Percentiles rank a stretch among this genome's conserved stretches.
These are phyloP conservation scores for Ruditapes philippinarum DNA, from an alignment of 1,140 invertebrate genomes.

Conservation along the genomic window DNA sequence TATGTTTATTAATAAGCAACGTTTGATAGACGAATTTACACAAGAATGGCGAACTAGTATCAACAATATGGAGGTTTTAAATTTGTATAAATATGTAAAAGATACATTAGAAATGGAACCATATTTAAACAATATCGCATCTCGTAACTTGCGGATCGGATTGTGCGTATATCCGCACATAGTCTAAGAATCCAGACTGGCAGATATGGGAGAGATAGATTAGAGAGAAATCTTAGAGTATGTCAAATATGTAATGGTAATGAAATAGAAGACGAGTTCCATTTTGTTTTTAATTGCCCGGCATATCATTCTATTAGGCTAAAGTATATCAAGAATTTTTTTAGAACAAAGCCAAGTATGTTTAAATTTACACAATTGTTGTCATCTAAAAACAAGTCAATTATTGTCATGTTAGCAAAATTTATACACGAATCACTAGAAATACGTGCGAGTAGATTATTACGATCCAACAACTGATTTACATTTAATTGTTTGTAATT, in stretches of 20 bases:
- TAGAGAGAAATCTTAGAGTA: not conserved
- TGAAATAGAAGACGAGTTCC: not conserved
- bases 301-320: not conserved
- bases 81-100: not conserved
- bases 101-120: not conserved
- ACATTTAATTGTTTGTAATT: no score
- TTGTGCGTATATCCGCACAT: not conserved
- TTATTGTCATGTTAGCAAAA: no score
- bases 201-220: not conserved
- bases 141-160: not conserved
- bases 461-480: no score
- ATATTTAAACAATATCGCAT: not conserved
- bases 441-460: no score
- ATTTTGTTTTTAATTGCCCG: not conserved
- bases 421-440: no score
- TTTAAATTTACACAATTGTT: slow-evolving; percentile 2
- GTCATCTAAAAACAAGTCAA: not conserved
- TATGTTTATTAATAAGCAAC: not conserved
- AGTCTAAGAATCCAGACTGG: not conserved
- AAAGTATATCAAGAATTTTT: not conserved
- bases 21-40: not conserved
- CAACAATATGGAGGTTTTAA: not conserved
- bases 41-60: not conserved
- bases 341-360: not conserved
- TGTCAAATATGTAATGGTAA: not conserved